Conservation (phyloP, 2,113 vertebrate species). For the Hipposideros armiger region DNA sequence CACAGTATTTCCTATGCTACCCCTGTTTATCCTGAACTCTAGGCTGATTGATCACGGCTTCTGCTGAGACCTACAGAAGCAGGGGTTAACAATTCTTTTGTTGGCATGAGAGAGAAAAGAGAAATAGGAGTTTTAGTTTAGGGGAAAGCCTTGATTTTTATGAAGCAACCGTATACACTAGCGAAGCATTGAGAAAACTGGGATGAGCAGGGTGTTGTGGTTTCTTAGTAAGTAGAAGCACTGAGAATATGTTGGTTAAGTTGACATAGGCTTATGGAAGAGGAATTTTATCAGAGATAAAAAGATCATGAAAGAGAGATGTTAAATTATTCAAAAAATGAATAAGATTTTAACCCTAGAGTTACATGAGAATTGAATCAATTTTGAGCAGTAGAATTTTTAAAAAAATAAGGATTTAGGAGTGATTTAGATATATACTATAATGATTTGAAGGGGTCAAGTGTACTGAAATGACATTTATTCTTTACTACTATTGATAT, state of each 20-base stretch:
- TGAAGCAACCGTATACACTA: background rate
- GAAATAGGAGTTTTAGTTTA: constrained; percentile 2
- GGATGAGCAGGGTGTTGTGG: background rate
- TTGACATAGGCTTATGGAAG: background rate
- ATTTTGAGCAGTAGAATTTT: background rate
- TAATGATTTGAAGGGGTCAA: background rate
- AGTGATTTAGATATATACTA: background rate
- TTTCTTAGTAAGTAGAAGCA: background rate
- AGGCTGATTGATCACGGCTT: background rate
- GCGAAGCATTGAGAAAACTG: background rate
- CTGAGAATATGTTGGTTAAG: constrained; percentile 29
- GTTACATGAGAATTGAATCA: background rate
- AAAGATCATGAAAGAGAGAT: constrained; percentile 15
- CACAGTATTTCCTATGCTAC: background rate
- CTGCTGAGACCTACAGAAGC: background rate
- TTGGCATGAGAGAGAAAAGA: background rate
- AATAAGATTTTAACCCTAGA: constrained; percentile 13
- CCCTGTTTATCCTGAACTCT: constrained; percentile 1
- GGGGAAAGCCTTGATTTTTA: background rate
- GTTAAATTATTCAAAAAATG: constrained; percentile 21
- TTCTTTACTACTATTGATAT: background rate
- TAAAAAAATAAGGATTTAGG: background rate
- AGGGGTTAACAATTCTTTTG: background rate
- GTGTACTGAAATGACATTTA: background rate
- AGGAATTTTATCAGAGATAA: background rate